Percentiles rank a stretch among this genome's conserved stretches.
phyloP scores from a whole-genome alignment of 2,797 vertebrate species.

The Acomys russatus region DNA sequence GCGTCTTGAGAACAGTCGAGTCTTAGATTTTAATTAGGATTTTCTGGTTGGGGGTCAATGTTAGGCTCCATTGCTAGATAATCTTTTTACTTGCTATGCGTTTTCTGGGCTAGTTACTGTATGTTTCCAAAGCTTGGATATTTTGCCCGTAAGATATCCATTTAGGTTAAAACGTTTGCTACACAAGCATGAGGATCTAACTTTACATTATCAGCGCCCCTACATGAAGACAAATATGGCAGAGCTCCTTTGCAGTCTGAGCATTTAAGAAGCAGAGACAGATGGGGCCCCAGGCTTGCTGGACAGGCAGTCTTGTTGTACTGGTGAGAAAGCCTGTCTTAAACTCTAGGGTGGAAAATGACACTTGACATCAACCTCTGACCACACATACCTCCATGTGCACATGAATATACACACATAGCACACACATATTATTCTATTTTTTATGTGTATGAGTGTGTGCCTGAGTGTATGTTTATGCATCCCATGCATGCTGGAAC shows the following conservation, averaged over 20 bases:
- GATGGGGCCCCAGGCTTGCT: too few species aligned
- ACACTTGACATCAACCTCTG: not conserved
- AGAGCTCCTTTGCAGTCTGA: not conserved
- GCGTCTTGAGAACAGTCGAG: not conserved
- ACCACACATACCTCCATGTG: not conserved
- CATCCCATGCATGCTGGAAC: not conserved
- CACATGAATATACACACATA: too few species aligned
- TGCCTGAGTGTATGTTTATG: not conserved
- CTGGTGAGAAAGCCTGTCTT: not conserved
- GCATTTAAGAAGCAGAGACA: not conserved
- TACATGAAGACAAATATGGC: not conserved
- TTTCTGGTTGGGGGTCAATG: not conserved
- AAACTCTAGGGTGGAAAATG: not conserved
- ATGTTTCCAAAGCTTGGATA: not conserved
- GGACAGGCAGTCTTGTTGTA: not conserved
- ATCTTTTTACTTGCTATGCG: not conserved
- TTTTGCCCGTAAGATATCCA: not conserved
- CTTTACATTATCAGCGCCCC: not conserved
- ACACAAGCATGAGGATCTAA: not conserved
- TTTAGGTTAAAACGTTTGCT: not conserved
- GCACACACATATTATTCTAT: not conserved
- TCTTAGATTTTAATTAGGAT: not conserved
- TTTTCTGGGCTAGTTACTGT: not conserved
- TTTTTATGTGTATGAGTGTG: not conserved
- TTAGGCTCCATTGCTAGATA: not conserved